Evolutionary conservation across 2,113 vertebrate species (phyloP), one percentile per base, ranked within the genome.

Genomic region (Austrofundulus limnaeus): DNA sequence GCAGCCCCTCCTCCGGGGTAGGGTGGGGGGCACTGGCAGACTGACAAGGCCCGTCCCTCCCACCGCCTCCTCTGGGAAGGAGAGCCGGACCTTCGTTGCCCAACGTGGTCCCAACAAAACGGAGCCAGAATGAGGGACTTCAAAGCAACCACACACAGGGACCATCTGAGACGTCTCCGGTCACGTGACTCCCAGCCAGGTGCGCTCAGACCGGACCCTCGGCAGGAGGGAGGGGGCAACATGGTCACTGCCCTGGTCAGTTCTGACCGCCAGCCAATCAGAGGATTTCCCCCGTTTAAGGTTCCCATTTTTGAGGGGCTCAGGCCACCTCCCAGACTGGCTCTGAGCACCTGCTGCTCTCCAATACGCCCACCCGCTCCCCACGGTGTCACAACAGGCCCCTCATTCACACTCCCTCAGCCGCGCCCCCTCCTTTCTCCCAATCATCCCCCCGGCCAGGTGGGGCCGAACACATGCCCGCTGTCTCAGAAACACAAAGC

Each of bases 281-380:
- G 70, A 77, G 72, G 51, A 66, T 59, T 34, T 10, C 41, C 28
- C 61, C 47, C 20, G 55, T 74, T 74, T 57, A 78, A 82, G 84
- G 70, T 63, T 70, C 62, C 66, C 53, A 48, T 79, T 81, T 75
- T 75, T 23, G 25, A 60, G 76, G 81, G 70, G 73, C 49, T 59
- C 73, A 66, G 70, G 54, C 78, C 68, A 74, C 72, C 76, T 81
- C 81, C 76, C 74, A 78, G 15, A 84, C 80, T 85, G 85, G 76
- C 82, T 61, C 3, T 28, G 66, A 77, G 72, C 88, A 89, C 90
- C 88, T 84, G 90, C 90, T 92, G 90, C 83, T 90, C 80, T 82
- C 82, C 91, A 91, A 89, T 89, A 91, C 92, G 92, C 80, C 90
- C 76, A 86, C 82, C 87, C 80, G 69, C 78, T 83, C 80, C 87